A percentile compares a stretch with the other conserved stretches of the same genome.
Conservation (phyloP, 1,140 invertebrate genomes). For the Lerema accius region DNA sequence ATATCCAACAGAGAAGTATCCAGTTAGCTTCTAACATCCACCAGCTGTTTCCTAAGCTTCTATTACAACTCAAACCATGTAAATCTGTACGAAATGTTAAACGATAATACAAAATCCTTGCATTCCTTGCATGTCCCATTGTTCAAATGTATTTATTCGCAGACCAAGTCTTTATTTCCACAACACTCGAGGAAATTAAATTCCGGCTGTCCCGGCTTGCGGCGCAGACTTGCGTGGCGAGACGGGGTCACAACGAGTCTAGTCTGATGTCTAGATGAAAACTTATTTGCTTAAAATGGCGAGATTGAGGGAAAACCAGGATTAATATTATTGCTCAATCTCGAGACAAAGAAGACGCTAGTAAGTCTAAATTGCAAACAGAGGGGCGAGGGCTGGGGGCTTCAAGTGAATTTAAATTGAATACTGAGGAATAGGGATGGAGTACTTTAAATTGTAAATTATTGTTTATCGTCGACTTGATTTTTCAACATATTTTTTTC, state of each 20-base stretch:
- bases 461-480: background rate
- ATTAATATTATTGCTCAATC: background rate
- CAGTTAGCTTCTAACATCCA: too few species aligned
- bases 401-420: background rate
- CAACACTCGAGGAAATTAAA: slow-evolving; percentile 27
- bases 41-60: too few species aligned
- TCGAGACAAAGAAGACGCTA: background rate
- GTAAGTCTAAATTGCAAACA: background rate
- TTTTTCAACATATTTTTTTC: too few species aligned
- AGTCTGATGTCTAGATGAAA: slow-evolving; percentile 1
- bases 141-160: slow-evolving; percentile 8
- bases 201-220: slow-evolving; percentile 5
- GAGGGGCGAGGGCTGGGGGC: too few species aligned
- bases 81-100: too few species aligned
- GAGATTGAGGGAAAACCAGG: background rate
- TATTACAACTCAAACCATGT: too few species aligned
- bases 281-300: slow-evolving; percentile 17
- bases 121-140: too few species aligned
- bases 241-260: slow-evolving; percentile 2
- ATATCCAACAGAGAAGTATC: too few species aligned
- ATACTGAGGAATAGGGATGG: background rate
- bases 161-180: slow-evolving; percentile 21
- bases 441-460: background rate
- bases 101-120: too few species aligned
- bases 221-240: slow-evolving; percentile 8